Evolutionary conservation across 2,113 vertebrate genomes (phyloP).

Genomic region (Marmota monax): DNA sequence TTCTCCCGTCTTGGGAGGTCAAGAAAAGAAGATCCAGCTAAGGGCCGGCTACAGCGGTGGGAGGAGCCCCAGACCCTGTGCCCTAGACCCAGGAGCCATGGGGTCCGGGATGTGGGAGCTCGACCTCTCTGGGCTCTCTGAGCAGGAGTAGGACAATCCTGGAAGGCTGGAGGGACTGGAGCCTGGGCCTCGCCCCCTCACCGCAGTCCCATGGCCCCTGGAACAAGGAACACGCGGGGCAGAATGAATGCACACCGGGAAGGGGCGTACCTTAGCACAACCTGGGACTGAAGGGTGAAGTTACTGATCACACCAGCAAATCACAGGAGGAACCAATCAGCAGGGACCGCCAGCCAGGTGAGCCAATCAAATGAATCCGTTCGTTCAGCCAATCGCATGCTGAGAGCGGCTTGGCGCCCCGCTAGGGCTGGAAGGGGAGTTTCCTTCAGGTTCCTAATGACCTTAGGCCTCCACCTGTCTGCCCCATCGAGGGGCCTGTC

Average conservation of each 20-base stretch:
- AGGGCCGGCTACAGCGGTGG: background rate
- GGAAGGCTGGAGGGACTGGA: background rate
- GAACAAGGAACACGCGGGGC: background rate
- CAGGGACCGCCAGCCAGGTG: background rate
- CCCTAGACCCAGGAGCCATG: background rate
- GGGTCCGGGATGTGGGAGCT: background rate
- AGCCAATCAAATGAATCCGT: background rate
- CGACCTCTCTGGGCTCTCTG: background rate
- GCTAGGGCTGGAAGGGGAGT: background rate
- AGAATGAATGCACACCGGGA: background rate
- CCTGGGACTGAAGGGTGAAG: background rate
- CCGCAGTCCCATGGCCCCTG: fast-evolving
- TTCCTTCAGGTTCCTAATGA: background rate
- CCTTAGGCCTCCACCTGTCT: background rate
- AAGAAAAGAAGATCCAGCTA: background rate
- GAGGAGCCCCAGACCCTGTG: background rate
- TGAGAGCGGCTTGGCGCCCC: background rate
- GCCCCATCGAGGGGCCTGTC: background rate
- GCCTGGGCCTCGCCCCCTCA: background rate
- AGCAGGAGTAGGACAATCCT: background rate
- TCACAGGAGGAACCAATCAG: background rate
- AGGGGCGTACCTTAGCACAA: background rate
- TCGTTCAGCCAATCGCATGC: background rate
- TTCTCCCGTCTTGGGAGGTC: background rate
- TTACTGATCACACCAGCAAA: background rate